Percentiles rank a stretch among this genome's conserved stretches.
Conservation (phyloP, 2,797 vertebrate genomes). For the Myioborus melanocephalus region DNA sequence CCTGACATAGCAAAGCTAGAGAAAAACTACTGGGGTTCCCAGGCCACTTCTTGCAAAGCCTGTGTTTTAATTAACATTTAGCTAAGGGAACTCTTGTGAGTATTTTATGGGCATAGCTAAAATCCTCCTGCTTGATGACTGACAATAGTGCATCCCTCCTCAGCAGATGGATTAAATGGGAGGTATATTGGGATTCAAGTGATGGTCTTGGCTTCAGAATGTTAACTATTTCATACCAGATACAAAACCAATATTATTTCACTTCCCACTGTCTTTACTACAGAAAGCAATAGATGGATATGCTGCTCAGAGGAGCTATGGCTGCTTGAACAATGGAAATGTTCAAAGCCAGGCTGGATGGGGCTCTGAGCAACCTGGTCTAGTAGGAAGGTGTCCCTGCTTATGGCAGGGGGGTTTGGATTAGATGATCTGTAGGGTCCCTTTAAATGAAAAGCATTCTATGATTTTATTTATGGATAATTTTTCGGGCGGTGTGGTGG, state of each 20-base stretch:
- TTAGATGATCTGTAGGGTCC: rapidly evolving
- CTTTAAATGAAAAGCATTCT: neutral
- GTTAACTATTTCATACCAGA: conserved; percentile 37
- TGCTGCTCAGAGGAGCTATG: neutral
- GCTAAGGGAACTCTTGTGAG: conserved; percentile 28
- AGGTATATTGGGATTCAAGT: conserved; percentile 29
- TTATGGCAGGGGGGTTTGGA: rapidly evolving
- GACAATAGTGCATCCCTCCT: neutral
- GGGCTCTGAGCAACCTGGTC: neutral
- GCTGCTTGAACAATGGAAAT: neutral
- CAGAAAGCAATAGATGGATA: neutral
- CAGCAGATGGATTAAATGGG: conserved; percentile 54
- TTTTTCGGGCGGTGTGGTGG: rapidly evolving
- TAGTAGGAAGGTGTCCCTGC: neutral
- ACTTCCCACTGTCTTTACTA: neutral
- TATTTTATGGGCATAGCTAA: conserved; percentile 46
- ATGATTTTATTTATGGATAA: neutral
- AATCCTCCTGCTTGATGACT: conserved; percentile 42
- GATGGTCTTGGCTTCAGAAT: neutral
- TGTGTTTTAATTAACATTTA: conserved; percentile 65
- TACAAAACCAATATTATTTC: rapidly evolving
- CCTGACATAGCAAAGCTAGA: neutral
- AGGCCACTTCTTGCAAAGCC: conserved; percentile 16
- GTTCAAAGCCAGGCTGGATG: neutral
- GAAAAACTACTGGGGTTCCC: conserved; percentile 11